Conservation (phyloP, 2,113 vertebrate genomes). For the Onychorhynchus coronatus region DNA sequence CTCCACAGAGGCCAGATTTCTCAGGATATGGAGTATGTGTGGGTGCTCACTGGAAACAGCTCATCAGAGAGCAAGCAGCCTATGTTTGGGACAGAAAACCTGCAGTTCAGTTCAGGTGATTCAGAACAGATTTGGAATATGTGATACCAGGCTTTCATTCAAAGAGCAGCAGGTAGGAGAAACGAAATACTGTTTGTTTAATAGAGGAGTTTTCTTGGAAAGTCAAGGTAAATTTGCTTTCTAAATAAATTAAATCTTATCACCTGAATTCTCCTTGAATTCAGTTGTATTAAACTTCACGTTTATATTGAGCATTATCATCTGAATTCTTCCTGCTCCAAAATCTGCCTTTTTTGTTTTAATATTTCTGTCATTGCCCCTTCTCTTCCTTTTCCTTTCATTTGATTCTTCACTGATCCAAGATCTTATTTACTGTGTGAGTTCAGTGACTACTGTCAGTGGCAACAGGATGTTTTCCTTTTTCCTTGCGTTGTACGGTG, state of each 20-base stretch:
- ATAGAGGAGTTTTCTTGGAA: neutral
- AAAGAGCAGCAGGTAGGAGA: neutral
- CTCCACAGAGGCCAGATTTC: neutral
- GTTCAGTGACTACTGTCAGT: neutral
- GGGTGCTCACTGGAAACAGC: neutral
- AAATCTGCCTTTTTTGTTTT: neutral
- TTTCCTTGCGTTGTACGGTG: neutral
- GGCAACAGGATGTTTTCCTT: constrained; percentile 19
- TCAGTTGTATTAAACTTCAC: neutral
- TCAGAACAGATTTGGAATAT: neutral
- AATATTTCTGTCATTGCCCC: neutral
- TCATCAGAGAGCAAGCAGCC: neutral
- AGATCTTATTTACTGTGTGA: neutral
- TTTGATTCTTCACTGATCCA: neutral
- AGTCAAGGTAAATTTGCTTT: neutral
- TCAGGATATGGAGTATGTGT: neutral
- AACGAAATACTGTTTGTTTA: neutral
- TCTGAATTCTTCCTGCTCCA: neutral
- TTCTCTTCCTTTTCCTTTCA: neutral
- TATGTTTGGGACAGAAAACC: neutral
- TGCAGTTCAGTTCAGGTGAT: neutral
- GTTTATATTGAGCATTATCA: neutral
- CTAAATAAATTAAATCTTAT: neutral
- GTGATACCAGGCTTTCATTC: neutral
- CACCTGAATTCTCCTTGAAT: neutral